Evolutionary conservation across 1,140 invertebrate genomes (phyloP).

Genomic region (Platyscapa corneri): DNA sequence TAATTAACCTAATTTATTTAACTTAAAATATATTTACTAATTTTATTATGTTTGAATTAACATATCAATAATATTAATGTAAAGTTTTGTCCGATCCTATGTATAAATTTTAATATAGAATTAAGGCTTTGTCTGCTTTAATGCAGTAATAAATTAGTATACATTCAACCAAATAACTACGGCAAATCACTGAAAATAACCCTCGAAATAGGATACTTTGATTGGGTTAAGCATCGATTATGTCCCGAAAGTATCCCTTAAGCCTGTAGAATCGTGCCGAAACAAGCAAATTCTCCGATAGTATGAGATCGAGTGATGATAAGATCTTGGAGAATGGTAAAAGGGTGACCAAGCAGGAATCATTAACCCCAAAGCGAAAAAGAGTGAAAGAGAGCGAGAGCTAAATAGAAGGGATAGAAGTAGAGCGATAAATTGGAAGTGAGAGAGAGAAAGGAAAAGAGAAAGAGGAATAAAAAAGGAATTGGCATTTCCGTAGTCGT

Average conservation of each 20-base stretch:
- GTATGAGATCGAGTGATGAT: constrained; percentile 50
- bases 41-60: neutral
- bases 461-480: neutral
- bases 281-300: constrained; percentile 45
- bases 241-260: constrained; percentile 20
- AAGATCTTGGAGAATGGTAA: constrained; percentile 53
- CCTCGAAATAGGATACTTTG: constrained; percentile 18
- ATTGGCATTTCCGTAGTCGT: constrained; percentile 15
- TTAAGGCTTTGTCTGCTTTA: neutral
- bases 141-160: neutral
- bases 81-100: neutral
- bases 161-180: neutral
- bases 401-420: neutral
- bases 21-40: neutral
- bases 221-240: constrained; percentile 35
- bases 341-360: constrained; percentile 50
- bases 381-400: neutral
- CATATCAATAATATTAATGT: neutral
- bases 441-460: neutral
- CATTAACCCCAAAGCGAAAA: constrained; percentile 33
- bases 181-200: neutral
- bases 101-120: neutral
- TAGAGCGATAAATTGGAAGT: neutral
- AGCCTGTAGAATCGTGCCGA: constrained; percentile 23
- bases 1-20: no score